A percentile compares a stretch with the other conserved stretches of the same genome.
Conservation (phyloP, 2,113 vertebrate genomes). For the Variabilichromis moorii region DNA sequence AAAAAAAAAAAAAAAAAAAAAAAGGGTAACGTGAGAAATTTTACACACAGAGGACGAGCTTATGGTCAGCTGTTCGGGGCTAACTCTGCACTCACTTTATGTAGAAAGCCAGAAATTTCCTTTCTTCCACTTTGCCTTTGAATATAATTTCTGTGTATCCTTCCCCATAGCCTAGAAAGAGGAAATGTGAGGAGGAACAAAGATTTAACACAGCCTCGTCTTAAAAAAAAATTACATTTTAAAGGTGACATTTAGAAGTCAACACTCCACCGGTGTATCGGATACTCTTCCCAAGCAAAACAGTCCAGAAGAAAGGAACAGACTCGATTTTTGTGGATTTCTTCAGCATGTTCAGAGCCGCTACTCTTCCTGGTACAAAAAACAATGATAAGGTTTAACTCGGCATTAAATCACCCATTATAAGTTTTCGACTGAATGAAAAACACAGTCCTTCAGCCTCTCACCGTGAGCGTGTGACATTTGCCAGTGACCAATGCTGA, state of each 20-base stretch:
- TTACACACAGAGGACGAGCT: neutral
- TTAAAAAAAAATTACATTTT: neutral
- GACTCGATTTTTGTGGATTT: conserved; percentile 64
- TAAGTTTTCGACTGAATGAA: neutral
- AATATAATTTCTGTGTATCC: conserved; percentile 80
- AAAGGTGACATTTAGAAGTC: neutral
- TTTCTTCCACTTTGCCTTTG: conserved; percentile 77
- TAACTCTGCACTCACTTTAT: conserved; percentile 72
- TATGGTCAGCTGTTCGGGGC: neutral
- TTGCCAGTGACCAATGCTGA: conserved; percentile 81
- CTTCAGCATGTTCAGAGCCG: conserved; percentile 80
- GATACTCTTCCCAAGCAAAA: conserved; percentile 74
- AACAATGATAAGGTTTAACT: neutral
- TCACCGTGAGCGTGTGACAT: conserved; percentile 83
- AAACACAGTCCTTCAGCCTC: neutral
- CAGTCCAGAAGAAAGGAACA: conserved; percentile 85
- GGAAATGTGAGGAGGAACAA: neutral
- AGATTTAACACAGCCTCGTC: neutral
- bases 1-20: neutral
- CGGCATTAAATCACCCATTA: neutral
- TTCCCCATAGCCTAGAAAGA: conserved; percentile 73
- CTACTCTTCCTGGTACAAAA: conserved; percentile 69
- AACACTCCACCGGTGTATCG: conserved; percentile 72
- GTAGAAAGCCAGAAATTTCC: conserved; percentile 82
- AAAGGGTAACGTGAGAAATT: neutral